Base-by-base conservation (phyloP, 2,113 vertebrate species). In the Muscicapa adusta region DNA sequence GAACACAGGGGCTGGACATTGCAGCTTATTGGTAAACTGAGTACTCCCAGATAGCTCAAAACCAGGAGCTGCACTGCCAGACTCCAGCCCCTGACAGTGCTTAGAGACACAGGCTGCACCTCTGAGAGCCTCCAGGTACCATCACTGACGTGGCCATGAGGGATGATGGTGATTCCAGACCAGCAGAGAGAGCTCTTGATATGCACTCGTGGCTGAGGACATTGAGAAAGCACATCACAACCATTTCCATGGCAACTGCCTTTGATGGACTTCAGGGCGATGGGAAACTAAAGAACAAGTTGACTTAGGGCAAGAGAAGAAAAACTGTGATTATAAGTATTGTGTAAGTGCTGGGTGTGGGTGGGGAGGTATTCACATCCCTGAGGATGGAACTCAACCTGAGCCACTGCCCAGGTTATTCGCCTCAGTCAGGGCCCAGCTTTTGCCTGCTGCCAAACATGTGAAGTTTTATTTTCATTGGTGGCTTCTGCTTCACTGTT, bases 121-220 rank as follows among this genome's bases (percentile, higher is more conserved):
- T 85, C 72, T 77, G 78, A 74, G 56, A 77, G 9, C 48, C 40
- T 45, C 51, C 63, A 90, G 48, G 82, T 50, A 34, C n/a, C 72
- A 91, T 19, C 63, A 60, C 17, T 60, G 92, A 7, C 0, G 3
- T 47, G 62, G n/a, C 75, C 82, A 67, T 43, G 53, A 92, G 60
- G 36, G 48, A 90, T 61, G 83, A 34, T 22, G 51, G 85, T 83
- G 68, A 90, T 83, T 96, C 74, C 88, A 88, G 93, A 67, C 95
- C 95, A 93, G 91, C 91, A 97, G 96, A 96, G 95, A 95, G 94
- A 95, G 95, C 94, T 95, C 91, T 96, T 94, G 93, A 90, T 88
- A 85, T 91, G 53, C 42, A 74, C 60, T 93, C 72, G 38, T 2
- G 5, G 23, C 68, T 2, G 36, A 96, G 68, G 88, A 90, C 85